These are phyloP conservation scores for Ophion ventricosus DNA, from an alignment of 2,888 invertebrate species.

Conservation along the genomic window DNA sequence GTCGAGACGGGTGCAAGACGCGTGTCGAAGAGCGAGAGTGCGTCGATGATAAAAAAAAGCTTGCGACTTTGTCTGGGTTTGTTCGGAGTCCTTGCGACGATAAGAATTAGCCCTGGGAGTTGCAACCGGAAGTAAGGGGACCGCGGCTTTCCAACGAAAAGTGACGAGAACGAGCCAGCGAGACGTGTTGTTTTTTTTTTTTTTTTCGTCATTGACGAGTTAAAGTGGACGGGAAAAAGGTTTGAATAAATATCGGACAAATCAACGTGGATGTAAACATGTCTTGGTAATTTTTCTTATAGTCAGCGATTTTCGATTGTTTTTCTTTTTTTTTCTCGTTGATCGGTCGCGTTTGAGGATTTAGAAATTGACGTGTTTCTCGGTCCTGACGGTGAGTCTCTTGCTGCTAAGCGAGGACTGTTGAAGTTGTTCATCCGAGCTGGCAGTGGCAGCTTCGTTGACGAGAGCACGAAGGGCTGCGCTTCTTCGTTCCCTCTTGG, in stretches of 20 bases:
- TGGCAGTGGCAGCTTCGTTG: constrained; percentile 85
- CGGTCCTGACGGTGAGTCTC: constrained; percentile 75
- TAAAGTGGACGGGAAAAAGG: too few relatives aligned
- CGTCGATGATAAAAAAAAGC: too few relatives aligned
- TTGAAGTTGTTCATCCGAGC: constrained; percentile 80
- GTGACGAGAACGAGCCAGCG: not conserved
- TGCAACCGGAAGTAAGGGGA: too few relatives aligned
- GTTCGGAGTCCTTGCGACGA: too few relatives aligned
- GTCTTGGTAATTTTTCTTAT: not conserved
- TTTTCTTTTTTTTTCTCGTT: not conserved
- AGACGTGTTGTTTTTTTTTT: too few relatives aligned
- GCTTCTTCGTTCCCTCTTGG: constrained; percentile 89
- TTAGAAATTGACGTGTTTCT: constrained; percentile 82
- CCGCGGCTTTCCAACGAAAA: too few relatives aligned
- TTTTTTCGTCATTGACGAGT: not conserved
- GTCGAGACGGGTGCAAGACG: too few relatives aligned
- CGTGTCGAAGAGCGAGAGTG: too few relatives aligned
- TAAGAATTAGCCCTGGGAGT: too few relatives aligned
- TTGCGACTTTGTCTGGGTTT: too few relatives aligned
- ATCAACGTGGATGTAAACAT: not conserved
- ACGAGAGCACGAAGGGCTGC: constrained; percentile 89
- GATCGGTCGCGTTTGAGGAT: not conserved
- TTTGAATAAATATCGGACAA: constrained; percentile 5
- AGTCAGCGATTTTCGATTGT: not conserved
- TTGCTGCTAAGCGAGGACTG: constrained; percentile 71